Percentiles rank a stretch among this genome's conserved stretches.
Conservation (phyloP, 1,140 invertebrate genomes). For the Ruditapes philippinarum region DNA sequence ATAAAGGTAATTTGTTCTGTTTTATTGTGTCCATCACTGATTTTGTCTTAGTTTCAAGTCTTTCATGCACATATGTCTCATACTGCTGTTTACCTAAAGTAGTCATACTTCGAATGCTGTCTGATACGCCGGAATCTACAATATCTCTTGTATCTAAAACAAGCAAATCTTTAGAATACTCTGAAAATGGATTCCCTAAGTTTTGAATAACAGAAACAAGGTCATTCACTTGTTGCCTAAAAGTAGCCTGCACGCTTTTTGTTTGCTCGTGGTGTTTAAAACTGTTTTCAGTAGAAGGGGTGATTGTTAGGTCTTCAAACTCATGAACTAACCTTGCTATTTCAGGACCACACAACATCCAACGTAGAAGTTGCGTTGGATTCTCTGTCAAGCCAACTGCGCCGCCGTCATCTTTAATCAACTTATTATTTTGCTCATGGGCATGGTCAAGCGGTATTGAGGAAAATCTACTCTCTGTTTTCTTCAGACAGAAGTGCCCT, state of each 20-base stretch:
- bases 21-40: constrained; percentile 4
- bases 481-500: constrained; percentile 62
- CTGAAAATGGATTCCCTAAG: not conserved
- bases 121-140: not conserved
- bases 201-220: not conserved
- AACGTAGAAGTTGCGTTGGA: constrained; percentile 9
- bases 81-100: not conserved
- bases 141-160: not conserved
- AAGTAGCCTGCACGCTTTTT: not conserved
- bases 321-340: constrained; percentile 46
- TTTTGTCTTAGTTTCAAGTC: not conserved
- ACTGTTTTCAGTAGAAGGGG: not conserved
- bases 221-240: not conserved
- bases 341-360: constrained; percentile 53
- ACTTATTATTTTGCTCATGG: constrained; percentile 71
- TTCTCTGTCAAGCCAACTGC: constrained; percentile 70
- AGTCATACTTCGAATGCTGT: not conserved
- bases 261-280: not conserved
- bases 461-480: constrained; percentile 45
- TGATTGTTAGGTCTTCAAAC: constrained; percentile 17
- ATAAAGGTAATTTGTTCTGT: not conserved
- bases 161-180: not conserved
- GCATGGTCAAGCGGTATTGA: constrained; percentile 75
- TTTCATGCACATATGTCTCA: not conserved
- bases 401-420: constrained; percentile 74